Base-by-base conservation (phyloP, 1,140 invertebrate genomes). In the Mactra quadrangularis region DNA sequence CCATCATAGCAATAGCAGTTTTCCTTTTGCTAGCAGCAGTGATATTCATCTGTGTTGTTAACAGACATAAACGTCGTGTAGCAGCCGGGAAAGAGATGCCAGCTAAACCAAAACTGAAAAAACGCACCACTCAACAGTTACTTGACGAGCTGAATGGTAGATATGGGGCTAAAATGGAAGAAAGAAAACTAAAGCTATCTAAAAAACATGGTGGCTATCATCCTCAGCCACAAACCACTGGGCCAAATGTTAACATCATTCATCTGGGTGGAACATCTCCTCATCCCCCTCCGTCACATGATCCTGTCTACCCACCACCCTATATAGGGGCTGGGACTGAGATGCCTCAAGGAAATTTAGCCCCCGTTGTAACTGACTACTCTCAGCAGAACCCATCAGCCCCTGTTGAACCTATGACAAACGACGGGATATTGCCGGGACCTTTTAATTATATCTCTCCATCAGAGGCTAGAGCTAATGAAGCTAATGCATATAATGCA, bases 231-330 rank as follows among this genome's bases (percentile, higher is more conserved):
- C 47, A 68, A 17, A 1, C 41, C 1, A 38, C 64, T 17, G 64
- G 64, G 47, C 25, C 64, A 29, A 50, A 68, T 45, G 45, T 41
- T 3, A 68, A 45, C 29, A n/a, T 68, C 13, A 68, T 68, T 47
- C 2, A 52, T 27, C 27, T 68, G 27, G n/a, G 45, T 1, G 41
- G 35, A 1, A n/a, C 47, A 17, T 27, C 13, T 4, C 45, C 64
- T 6, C 64, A 68, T 15, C 64, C 64, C 1, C 45, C 64, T 22
- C 64, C 64, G 15, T 15, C 38, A 7, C 19, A n/a, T 17, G 64
- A 68, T n/a, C 7, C 25, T 1, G 64, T 4, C 3, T 47, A 52
- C 22, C 45, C 45, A 17, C 64, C 64, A n/a, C 1, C 13, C 19
- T 68, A 19, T 50, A 47, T 31, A 27, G 45, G 64, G 7, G n/a